Percentiles rank a stretch among this genome's conserved stretches.
Conservation (phyloP, 2,113 vertebrate species). For the Tringa solitaria region DNA sequence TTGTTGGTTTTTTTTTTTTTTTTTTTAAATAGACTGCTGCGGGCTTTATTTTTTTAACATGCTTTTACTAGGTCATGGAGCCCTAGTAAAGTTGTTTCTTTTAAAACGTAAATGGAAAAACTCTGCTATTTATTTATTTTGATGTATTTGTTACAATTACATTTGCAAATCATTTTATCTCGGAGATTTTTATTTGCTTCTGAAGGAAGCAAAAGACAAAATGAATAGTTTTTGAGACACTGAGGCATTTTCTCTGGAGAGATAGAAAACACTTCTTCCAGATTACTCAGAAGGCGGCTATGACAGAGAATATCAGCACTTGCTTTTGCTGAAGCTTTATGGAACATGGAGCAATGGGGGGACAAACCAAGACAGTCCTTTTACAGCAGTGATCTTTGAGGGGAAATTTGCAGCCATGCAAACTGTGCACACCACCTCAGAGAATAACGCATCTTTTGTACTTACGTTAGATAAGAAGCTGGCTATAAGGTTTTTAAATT, state of each 20-base stretch:
- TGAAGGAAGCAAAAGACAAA: neutral
- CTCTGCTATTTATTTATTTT: slow-evolving; percentile 31
- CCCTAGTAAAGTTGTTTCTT: neutral
- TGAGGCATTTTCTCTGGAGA: neutral
- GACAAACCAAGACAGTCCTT: neutral
- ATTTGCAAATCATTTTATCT: slow-evolving; percentile 32
- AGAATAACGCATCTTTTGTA: neutral
- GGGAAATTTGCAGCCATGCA: neutral
- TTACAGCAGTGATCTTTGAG: neutral
- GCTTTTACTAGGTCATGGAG: neutral
- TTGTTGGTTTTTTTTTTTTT: neutral
- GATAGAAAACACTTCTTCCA: neutral
- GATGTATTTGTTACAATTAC: slow-evolving; percentile 28
- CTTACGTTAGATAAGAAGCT: neutral
- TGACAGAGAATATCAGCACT: neutral
- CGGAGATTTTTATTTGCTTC: slow-evolving; percentile 8
- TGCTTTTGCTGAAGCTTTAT: neutral
- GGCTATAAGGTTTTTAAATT: neutral
- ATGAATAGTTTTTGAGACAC: neutral
- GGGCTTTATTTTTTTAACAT: neutral
- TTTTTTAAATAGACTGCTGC: neutral
- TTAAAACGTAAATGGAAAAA: neutral
- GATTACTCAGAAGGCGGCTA: neutral
- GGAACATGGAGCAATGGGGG: neutral
- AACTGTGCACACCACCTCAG: neutral